Percentiles rank a stretch among this genome's conserved stretches.
Conservation (phyloP, 2,113 vertebrate genomes). For the Himantopus leucocephalus region DNA sequence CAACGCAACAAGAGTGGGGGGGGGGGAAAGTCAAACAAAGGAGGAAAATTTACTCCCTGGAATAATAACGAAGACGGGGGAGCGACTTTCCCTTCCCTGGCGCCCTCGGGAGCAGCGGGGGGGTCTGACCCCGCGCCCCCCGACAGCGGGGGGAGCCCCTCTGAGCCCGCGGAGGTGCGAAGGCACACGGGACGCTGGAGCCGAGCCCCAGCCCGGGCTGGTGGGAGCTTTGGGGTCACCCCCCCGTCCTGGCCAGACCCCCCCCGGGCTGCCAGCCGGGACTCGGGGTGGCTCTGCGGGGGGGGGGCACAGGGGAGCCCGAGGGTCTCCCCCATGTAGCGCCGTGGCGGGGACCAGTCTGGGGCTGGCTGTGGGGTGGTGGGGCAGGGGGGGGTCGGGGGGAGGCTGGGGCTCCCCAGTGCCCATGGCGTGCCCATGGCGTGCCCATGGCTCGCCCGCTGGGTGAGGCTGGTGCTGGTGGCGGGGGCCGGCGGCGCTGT, state of each 20-base stretch:
- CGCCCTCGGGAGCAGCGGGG: not conserved
- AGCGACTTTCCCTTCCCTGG: not conserved
- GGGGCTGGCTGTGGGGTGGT: too few species aligned
- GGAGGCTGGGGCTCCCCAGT: not conserved
- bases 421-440: too few species aligned
- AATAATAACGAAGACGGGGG: not conserved
- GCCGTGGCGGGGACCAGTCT: not conserved
- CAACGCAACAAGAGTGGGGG: not conserved
- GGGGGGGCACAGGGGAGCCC: not conserved
- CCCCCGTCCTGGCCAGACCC: not conserved
- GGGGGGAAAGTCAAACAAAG: not conserved
- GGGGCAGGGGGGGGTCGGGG: not conserved
- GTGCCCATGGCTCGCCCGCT: fast-evolving
- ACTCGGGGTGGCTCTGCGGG: too few species aligned
- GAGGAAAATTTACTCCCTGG: not conserved
- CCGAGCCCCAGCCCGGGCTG: not conserved
- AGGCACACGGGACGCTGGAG: not conserved
- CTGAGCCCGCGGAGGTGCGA: not conserved
- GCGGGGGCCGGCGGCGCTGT: not conserved
- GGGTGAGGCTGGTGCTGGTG: not conserved
- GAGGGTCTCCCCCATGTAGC: fast-evolving
- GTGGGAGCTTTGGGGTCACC: not conserved
- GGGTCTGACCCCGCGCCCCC: not conserved
- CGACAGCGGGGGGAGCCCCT: not conserved
- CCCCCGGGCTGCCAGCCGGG: not conserved